phyloP scores from a whole-genome alignment of 2,797 vertebrate species.

The Pangasius djambal region DNA sequence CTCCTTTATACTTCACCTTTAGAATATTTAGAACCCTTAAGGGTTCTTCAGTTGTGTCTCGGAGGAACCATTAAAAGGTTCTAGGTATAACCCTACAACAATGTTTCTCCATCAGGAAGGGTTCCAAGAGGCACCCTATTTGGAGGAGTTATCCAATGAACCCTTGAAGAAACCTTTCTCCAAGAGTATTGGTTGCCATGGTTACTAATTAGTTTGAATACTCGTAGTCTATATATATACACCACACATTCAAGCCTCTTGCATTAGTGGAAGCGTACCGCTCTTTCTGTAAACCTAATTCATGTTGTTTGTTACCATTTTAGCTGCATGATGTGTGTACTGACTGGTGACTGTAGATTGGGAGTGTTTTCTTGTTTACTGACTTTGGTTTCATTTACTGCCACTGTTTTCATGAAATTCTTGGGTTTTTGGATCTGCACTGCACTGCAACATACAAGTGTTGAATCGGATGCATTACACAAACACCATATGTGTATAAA shows the following conservation, averaged over 20 bases:
- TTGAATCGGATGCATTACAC: background rate
- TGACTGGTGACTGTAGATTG: background rate
- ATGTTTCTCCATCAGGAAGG: background rate
- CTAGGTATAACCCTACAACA: background rate
- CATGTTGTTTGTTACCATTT: background rate
- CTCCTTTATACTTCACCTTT: background rate
- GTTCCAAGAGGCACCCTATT: background rate
- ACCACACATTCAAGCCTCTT: background rate
- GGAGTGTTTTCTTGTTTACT: background rate
- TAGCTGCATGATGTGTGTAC: background rate
- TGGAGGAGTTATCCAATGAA: background rate
- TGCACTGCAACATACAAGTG: background rate
- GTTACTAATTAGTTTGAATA: background rate
- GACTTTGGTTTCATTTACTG: background rate
- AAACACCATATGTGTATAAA: too few species aligned
- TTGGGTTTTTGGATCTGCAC: background rate
- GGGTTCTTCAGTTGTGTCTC: background rate
- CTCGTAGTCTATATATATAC: background rate
- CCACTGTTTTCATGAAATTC: background rate
- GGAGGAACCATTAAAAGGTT: background rate
- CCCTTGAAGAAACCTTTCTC: background rate
- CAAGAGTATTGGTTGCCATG: background rate
- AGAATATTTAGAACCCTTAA: background rate
- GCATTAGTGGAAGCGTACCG: background rate
- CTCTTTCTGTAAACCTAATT: background rate